Conservation (phyloP, 2,888 invertebrate genomes). For the Cephonodes hylas region DNA sequence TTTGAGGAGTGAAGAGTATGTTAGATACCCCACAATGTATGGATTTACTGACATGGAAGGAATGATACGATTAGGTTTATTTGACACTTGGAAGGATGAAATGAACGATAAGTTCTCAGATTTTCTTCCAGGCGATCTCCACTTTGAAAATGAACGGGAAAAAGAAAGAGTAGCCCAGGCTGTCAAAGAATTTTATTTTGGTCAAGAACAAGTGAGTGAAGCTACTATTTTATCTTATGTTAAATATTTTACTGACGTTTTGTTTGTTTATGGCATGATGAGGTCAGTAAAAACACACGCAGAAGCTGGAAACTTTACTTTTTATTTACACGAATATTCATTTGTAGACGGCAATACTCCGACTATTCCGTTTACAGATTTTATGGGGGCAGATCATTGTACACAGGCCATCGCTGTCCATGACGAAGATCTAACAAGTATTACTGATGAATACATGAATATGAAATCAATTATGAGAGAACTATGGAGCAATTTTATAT, state of each 20-base stretch:
- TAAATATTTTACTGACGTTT: conserved; percentile 48
- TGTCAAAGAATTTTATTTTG: conserved; percentile 38
- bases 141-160: conserved; percentile 27
- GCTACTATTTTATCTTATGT: conserved; percentile 23
- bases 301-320: conserved; percentile 28
- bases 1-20: conserved; percentile 23
- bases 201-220: conserved; percentile 22
- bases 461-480: conserved; percentile 32
- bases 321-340: conserved; percentile 33
- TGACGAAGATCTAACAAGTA: conserved; percentile 12
- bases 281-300: conserved; percentile 29
- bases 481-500: conserved; percentile 35
- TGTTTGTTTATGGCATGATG: conserved; percentile 31
- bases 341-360: conserved; percentile 24
- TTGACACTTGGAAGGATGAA: conserved; percentile 27
- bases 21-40: conserved; percentile 32
- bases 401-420: conserved; percentile 17
- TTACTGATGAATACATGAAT: conserved; percentile 23
- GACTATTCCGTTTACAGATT: conserved; percentile 20
- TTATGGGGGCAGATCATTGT: conserved; percentile 22
- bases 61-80: conserved; percentile 23
- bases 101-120: conserved; percentile 37
- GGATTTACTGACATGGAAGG: conserved; percentile 50
- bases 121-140: conserved; percentile 32
- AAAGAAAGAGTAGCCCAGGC: conserved; percentile 24